Evolutionary conservation across 2,888 invertebrate species (phyloP).

Genomic region (Bhutanitis thaidina): DNA sequence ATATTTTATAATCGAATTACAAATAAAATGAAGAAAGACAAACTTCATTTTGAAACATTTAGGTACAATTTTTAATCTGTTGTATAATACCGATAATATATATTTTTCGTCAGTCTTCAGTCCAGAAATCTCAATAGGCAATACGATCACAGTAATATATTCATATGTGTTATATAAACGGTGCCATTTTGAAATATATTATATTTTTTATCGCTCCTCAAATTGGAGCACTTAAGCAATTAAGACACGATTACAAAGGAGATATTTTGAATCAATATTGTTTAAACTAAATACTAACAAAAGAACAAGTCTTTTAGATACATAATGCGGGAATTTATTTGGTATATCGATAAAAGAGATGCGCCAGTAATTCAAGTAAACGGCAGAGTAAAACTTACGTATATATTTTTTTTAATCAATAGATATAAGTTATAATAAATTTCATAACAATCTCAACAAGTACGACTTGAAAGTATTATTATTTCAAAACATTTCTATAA

Average conservation of each 20-base stretch:
- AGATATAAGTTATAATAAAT: too few relatives aligned
- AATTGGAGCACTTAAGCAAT: background rate
- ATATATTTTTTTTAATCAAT: too few relatives aligned
- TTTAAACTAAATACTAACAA: background rate
- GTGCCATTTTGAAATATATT: conserved; percentile 40
- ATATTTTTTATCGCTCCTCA: conserved; percentile 18
- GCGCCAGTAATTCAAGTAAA: too few relatives aligned
- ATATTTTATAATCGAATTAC: background rate
- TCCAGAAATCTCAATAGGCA: conserved; percentile 76
- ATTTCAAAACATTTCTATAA: too few relatives aligned
- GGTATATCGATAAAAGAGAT: too few relatives aligned
- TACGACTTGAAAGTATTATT: too few relatives aligned
- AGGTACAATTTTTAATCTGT: conserved; percentile 16
- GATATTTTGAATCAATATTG: conserved; percentile 7
- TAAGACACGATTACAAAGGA: conserved; percentile 25
- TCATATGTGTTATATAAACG: conserved; percentile 44
- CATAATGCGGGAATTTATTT: too few relatives aligned
- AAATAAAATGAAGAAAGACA: background rate
- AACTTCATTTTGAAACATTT: too few relatives aligned
- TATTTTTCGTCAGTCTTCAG: conserved; percentile 68
- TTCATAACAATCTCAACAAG: too few relatives aligned
- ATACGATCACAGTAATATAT: conserved; percentile 63
- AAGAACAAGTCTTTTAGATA: background rate
- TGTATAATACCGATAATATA: conserved; percentile 28
- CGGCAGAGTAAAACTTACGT: too few relatives aligned